Percentiles rank a stretch among this genome's conserved stretches.
Conservation (phyloP, 30 jellyfish, hydroid and myxozoan species). For the Aurelia aurita complex sp. Pacific region DNA sequence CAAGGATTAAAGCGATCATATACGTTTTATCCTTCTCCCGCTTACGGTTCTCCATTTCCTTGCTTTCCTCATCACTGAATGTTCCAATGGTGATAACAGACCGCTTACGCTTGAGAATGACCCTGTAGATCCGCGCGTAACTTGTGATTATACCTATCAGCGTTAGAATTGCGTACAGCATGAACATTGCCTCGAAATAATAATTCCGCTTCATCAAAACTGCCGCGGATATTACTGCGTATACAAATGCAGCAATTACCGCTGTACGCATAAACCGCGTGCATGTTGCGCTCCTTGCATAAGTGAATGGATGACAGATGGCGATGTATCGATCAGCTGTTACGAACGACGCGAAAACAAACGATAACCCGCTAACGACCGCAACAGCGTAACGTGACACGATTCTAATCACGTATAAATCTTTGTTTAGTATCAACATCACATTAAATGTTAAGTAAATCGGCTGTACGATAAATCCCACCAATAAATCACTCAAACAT, state of each 20-base stretch:
- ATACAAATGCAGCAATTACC: background rate
- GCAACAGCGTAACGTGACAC: background rate
- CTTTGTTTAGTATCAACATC: background rate
- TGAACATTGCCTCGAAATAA: conserved; percentile 3
- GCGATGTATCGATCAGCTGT: conserved; percentile 53
- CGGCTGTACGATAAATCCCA: conserved; percentile 32
- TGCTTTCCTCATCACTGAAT: background rate
- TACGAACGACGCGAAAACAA: conserved; percentile 39
- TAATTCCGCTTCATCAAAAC: background rate
- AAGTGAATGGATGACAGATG: conserved; percentile 46
- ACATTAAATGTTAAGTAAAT: conserved; percentile 15
- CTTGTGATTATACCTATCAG: background rate
- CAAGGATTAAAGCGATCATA: conserved; percentile 19
- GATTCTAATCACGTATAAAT: background rate
- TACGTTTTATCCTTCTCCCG: conserved; percentile 18
- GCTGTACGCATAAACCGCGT: conserved; percentile 5
- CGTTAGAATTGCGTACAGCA: background rate
- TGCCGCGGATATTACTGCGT: conserved; percentile 3
- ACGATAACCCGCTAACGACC: conserved; percentile 42
- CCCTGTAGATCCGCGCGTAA: conserved; percentile 47
- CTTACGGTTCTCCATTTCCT: background rate
- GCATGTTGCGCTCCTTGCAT: conserved; percentile 17
- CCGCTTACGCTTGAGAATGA: conserved; percentile 5
- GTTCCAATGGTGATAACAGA: conserved; percentile 29
- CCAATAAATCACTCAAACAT: conserved; percentile 42